These are phyloP conservation scores for Platycnemis pennipes DNA, from an alignment of 2,888 invertebrate genomes.

Conservation along the genomic window DNA sequence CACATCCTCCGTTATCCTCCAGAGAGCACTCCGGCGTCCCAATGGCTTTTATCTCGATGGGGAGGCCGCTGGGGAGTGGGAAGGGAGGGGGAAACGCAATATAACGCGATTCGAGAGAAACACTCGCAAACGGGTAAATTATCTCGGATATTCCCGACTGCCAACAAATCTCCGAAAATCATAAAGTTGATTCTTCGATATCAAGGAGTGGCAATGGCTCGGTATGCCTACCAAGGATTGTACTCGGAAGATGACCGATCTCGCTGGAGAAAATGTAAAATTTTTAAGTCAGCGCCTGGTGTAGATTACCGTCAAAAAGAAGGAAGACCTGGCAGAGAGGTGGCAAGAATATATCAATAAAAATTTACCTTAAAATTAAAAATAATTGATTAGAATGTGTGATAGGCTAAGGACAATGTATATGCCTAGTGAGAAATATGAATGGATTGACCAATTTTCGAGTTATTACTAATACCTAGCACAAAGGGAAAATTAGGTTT, in stretches of 20 bases:
- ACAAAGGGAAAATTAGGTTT: too few species aligned
- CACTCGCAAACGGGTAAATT: background rate
- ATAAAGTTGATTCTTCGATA: background rate
- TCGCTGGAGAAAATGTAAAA: too few species aligned
- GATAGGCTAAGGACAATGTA: too few species aligned
- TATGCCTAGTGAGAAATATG: too few species aligned
- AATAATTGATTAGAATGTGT: too few species aligned
- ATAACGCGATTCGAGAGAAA: constrained; percentile 13
- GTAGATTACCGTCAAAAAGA: too few species aligned
- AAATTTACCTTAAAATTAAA: too few species aligned
- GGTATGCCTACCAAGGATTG: background rate
- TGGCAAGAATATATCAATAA: too few species aligned
- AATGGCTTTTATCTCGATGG: background rate
- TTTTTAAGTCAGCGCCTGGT: too few species aligned
- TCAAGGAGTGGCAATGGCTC: background rate
- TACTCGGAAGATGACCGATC: background rate
- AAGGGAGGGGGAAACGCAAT: background rate
- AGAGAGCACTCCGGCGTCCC: background rate
- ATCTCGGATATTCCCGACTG: background rate
- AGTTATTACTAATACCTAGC: too few species aligned
- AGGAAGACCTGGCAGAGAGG: too few species aligned
- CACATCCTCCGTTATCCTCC: background rate
- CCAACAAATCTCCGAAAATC: background rate
- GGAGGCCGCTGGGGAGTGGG: background rate
- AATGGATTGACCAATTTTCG: too few species aligned